phyloP scores from a whole-genome alignment of 2,888 invertebrate species.

The Watsonalla binaria region DNA sequence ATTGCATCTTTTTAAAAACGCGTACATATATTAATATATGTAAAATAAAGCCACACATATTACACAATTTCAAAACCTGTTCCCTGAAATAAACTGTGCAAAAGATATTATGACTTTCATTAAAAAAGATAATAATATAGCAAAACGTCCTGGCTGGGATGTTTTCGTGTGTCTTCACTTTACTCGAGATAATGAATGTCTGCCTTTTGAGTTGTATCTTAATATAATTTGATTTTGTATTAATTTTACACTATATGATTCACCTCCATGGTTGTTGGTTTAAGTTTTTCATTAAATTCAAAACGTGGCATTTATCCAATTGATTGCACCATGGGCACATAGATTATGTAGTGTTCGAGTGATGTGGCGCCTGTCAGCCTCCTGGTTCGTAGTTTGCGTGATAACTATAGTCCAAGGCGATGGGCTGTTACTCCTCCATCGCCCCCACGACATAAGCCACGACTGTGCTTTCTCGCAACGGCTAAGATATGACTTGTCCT shows the following conservation, averaged over 20 bases:
- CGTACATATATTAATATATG: no score
- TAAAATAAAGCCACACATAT: no score
- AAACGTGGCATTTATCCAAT: neutral
- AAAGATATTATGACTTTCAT: no score
- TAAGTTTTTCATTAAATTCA: neutral
- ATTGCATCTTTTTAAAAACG: neutral
- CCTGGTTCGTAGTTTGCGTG: neutral
- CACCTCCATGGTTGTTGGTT: no score
- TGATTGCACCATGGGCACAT: constrained; percentile 9
- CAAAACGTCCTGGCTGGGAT: no score
- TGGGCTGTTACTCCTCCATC: constrained; percentile 53
- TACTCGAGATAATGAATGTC: no score
- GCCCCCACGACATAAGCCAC: constrained; percentile 51
- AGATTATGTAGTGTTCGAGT: constrained; percentile 8
- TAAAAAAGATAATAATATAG: no score
- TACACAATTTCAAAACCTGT: neutral
- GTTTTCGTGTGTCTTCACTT: no score
- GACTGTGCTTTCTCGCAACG: constrained; percentile 50
- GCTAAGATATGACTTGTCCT: constrained; percentile 57
- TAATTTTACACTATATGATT: no score
- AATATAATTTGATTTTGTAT: no score
- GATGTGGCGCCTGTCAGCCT: neutral
- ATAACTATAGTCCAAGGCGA: constrained; percentile 15
- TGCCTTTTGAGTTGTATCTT: no score
- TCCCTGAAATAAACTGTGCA: no score